phyloP scores from a whole-genome alignment of 2,888 invertebrate genomes.

The Rhodophaea formosa region DNA sequence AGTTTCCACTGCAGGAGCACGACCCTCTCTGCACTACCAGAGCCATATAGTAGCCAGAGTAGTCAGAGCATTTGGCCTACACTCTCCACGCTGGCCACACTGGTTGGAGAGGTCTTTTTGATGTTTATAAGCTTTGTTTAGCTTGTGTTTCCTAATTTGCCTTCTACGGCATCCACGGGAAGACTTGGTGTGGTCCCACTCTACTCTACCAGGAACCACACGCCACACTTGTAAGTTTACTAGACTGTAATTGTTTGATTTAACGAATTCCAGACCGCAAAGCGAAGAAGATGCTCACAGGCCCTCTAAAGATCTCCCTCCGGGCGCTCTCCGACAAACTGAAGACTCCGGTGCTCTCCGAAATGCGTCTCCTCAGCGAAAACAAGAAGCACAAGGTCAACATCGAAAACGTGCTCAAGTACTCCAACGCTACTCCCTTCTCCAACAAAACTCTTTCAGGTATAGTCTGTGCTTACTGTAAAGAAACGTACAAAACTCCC shows the following conservation, averaged over 20 bases:
- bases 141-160: too few relatives aligned
- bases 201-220: too few relatives aligned
- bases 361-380: slow-evolving; percentile 42
- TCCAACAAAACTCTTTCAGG: slow-evolving; percentile 61
- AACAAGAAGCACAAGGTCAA: slow-evolving; percentile 56
- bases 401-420: slow-evolving; percentile 56
- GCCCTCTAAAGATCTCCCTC: slow-evolving; percentile 46
- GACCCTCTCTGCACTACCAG: too few relatives aligned
- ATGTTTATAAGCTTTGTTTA: too few relatives aligned
- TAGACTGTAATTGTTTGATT: neutral
- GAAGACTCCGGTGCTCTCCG: slow-evolving; percentile 31
- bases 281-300: slow-evolving; percentile 35
- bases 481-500: slow-evolving; percentile 43
- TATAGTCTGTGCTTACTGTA: slow-evolving; percentile 62
- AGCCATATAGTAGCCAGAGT: too few relatives aligned
- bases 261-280: slow-evolving; percentile 41
- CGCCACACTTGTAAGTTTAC: too few relatives aligned
- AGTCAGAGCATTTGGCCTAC: too few relatives aligned
- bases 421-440: slow-evolving; percentile 70
- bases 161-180: too few relatives aligned
- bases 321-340: slow-evolving; percentile 41
- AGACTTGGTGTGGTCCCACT: too few relatives aligned
- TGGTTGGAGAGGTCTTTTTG: too few relatives aligned
- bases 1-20: too few relatives aligned
- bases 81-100: too few relatives aligned